Conservation (phyloP, 1,140 invertebrate genomes). For the Trichogramma pretiosum region DNA sequence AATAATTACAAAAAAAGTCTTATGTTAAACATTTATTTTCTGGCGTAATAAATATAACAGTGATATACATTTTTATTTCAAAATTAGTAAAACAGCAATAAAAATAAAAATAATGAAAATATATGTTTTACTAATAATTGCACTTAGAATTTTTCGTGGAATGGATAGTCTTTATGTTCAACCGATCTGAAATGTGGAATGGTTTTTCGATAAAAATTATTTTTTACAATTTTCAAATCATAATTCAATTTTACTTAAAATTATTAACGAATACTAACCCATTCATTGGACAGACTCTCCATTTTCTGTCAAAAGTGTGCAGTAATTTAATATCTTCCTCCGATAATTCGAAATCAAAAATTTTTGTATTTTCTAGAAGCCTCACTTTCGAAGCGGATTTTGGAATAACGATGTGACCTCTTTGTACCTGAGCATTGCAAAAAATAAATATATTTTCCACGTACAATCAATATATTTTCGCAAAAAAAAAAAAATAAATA, state of each 20-base stretch:
- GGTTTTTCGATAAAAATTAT: not conserved
- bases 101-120: no score
- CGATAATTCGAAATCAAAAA: slow-evolving; percentile 68
- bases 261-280: not conserved
- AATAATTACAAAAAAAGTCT: no score
- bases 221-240: not conserved
- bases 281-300: slow-evolving; percentile 18
- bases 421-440: slow-evolving; percentile 51
- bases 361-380: slow-evolving; percentile 65
- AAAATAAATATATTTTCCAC: not conserved
- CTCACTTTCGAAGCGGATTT: slow-evolving; percentile 70
- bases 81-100: no score
- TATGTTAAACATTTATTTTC: no score
- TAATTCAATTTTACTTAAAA: not conserved
- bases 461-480: not conserved
- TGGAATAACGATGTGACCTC: slow-evolving; percentile 69
- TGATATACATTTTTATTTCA: no score
- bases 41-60: no score
- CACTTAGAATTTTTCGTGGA: slow-evolving; percentile 16
- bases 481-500: not conserved
- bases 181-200: slow-evolving; percentile 8
- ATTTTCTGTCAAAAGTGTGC: slow-evolving; percentile 16
- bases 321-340: slow-evolving; percentile 28
- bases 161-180: slow-evolving; percentile 15
- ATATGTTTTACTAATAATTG: no score